phyloP scores from a whole-genome alignment of 1,140 invertebrate species.

The Helicoverpa zea region DNA sequence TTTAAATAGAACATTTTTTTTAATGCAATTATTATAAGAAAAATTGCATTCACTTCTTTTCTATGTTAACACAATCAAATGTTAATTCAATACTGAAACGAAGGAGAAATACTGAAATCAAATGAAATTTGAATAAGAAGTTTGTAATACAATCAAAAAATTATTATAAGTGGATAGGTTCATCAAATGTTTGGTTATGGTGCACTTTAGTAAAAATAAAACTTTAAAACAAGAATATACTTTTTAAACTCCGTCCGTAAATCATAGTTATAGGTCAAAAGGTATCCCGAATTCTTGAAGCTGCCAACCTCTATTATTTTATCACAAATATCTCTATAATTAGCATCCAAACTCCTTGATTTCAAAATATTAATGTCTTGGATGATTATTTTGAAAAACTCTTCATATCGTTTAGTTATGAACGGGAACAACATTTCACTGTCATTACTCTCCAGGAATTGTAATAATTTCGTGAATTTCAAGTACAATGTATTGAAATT shows the following conservation, averaged over 20 bases:
- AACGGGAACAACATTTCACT: background rate
- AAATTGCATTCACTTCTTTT: no score
- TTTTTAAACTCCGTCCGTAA: background rate
- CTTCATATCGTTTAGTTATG: background rate
- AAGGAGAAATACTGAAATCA: no score
- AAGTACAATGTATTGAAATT: background rate
- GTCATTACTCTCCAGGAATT: background rate
- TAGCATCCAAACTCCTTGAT: background rate
- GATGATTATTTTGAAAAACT: background rate
- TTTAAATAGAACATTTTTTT: no score
- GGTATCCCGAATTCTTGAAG: background rate
- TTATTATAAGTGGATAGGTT: no score
- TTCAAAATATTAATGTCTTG: background rate
- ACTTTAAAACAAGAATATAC: conserved; percentile 1
- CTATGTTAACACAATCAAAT: no score
- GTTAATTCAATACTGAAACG: no score
- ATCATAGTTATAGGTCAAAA: background rate
- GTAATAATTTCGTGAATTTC: background rate
- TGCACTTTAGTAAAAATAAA: background rate
- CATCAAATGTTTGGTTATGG: no score
- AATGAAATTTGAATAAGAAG: no score
- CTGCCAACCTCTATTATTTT: background rate
- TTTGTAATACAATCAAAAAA: no score
- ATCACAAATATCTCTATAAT: background rate
- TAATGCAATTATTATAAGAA: no score